Percentiles rank a stretch among this genome's conserved stretches.
Evolutionary conservation across 1,140 invertebrate species (phyloP).

Genomic region (Anastrepha ludens): DNA sequence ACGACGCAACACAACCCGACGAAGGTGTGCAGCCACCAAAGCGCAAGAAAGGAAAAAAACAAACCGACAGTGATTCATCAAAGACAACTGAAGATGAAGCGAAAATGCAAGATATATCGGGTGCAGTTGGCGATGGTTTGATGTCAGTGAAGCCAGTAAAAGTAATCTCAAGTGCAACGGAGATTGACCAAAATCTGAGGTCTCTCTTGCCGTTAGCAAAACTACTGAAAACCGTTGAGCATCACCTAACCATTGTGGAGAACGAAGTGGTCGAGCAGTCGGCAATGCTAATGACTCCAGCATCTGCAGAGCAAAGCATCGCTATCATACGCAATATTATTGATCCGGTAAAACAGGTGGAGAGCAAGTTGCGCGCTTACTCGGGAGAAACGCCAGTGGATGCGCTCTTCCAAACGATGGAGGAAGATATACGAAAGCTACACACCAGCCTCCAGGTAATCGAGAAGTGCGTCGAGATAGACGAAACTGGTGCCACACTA

Average conservation of each 20-base stretch:
- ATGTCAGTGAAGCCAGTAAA: conserved; percentile 62
- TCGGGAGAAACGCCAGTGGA: conserved; percentile 74
- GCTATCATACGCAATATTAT: conserved; percentile 79
- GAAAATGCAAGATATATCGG: conserved; percentile 75
- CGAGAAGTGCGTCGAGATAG: conserved; percentile 81
- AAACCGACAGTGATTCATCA: conserved; percentile 69
- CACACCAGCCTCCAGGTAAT: conserved; percentile 80
- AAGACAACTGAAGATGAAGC: conserved; percentile 72
- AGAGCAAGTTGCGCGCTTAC: conserved; percentile 76
- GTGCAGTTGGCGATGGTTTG: conserved; percentile 76
- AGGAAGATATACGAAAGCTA: conserved; percentile 78
- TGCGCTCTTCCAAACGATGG: conserved; percentile 77
- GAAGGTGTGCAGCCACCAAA: conserved; percentile 67
- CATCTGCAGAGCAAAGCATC: conserved; percentile 79
- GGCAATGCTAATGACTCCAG: conserved; percentile 78
- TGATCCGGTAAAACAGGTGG: conserved; percentile 80
- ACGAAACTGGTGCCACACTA: conserved; percentile 79
- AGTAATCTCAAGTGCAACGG: conserved; percentile 63
- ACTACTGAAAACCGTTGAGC: conserved; percentile 65
- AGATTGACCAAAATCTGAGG: conserved; percentile 68
- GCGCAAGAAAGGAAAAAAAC: conserved; percentile 71
- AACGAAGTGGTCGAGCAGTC: conserved; percentile 79
- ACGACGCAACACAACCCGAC: conserved; percentile 62
- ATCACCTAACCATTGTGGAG: conserved; percentile 77
- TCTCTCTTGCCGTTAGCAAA: conserved; percentile 68